A percentile compares a stretch with the other conserved stretches of the same genome.
Conservation (phyloP, 2,888 invertebrate genomes). For the Ormyrus rosae region DNA sequence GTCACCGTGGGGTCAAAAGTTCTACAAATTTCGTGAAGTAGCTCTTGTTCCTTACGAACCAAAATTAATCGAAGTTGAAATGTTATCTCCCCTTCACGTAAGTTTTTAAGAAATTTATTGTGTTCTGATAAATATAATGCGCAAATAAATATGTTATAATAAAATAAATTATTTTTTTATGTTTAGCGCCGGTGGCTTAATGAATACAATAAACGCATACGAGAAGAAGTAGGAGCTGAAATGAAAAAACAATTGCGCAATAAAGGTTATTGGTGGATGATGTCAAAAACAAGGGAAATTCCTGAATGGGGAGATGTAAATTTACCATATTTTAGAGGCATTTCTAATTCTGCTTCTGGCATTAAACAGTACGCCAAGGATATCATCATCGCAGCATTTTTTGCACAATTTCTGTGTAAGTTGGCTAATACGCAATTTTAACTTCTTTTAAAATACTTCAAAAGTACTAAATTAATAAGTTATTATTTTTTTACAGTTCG, state of each 20-base stretch:
- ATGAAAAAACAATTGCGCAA: conserved; percentile 83
- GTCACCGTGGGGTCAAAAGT: conserved; percentile 76
- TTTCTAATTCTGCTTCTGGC: conserved; percentile 15
- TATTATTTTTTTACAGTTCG: conserved; percentile 10
- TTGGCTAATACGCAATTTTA: not conserved
- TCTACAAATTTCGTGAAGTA: conserved; percentile 86
- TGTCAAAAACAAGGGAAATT: conserved; percentile 86
- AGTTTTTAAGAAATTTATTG: conserved; percentile 59
- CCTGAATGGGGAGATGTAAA: conserved; percentile 77
- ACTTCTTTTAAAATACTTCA: not conserved
- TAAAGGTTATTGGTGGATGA: conserved; percentile 89
- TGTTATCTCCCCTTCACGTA: conserved; percentile 90
- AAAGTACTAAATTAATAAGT: not conserved
- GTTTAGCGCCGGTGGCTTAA: conserved; percentile 83
- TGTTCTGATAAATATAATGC: not conserved
- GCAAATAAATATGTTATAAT: not conserved
- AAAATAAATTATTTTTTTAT: not conserved
- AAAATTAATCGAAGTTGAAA: conserved; percentile 86
- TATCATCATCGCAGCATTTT: not conserved
- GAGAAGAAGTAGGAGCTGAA: conserved; percentile 85
- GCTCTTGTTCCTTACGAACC: conserved; percentile 93
- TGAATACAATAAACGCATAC: conserved; percentile 85
- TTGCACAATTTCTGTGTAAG: conserved; percentile 32
- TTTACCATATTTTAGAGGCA: conserved; percentile 58
- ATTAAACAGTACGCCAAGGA: not conserved